Conservation (phyloP, 1,140 invertebrate genomes). For the Zaprionus tsacasi region DNA sequence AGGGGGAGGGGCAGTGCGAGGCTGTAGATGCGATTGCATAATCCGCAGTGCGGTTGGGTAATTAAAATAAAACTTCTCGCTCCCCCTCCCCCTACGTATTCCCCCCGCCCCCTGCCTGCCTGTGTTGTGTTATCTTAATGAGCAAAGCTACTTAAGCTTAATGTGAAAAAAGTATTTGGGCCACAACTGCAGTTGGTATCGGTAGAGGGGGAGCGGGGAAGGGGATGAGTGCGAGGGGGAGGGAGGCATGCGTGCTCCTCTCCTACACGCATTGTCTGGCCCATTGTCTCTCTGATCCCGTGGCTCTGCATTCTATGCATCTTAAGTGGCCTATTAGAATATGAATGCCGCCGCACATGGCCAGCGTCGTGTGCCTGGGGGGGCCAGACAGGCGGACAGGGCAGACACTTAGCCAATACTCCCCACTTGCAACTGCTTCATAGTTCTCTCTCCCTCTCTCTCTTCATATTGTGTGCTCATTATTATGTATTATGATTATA, state of each 20-base stretch:
- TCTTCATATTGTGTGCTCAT: constrained; percentile 42
- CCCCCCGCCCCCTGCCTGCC: too few species aligned
- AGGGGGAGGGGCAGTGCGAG: not conserved
- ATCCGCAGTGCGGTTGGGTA: constrained; percentile 48
- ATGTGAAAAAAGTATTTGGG: constrained; percentile 68
- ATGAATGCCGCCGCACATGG: constrained; percentile 49
- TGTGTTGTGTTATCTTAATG: constrained; percentile 61
- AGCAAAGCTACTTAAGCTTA: constrained; percentile 72
- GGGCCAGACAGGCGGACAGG: constrained; percentile 24
- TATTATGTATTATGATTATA: constrained; percentile 68
- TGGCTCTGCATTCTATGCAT: constrained; percentile 54
- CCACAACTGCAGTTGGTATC: constrained; percentile 31
- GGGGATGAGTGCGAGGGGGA: not conserved
- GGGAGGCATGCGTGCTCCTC: constrained; percentile 6
- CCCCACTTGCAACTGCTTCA: not conserved
- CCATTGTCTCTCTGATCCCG: constrained; percentile 41
- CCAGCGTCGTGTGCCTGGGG: constrained; percentile 5
- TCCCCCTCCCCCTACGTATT: too few species aligned
- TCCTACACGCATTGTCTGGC: constrained; percentile 30
- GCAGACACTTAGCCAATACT: constrained; percentile 6
- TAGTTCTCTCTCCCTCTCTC: not conserved
- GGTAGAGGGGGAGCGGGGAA: not conserved
- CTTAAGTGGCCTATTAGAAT: constrained; percentile 72
- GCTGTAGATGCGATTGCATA: constrained; percentile 48
- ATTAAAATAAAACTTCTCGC: constrained; percentile 55